A percentile compares a stretch with the other conserved stretches of the same genome.
phyloP scores from a whole-genome alignment of 2,797 vertebrate species.

The Acanthopagrus latus region DNA sequence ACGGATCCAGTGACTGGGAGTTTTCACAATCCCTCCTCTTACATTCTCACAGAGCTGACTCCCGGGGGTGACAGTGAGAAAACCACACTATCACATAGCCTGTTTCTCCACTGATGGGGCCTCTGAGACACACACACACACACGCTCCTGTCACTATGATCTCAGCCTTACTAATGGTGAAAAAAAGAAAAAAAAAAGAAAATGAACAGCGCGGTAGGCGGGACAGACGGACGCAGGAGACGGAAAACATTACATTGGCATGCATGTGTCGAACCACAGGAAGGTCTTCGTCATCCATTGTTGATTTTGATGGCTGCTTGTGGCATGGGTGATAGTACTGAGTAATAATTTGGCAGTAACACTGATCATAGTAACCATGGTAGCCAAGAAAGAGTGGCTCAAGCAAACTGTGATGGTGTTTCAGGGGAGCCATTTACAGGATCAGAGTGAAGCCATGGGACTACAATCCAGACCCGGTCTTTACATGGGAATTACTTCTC shows the following conservation, averaged over 20 bases:
- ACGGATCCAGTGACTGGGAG: conserved; percentile 51
- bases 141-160: conserved; percentile 55
- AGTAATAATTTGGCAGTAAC: conserved; percentile 54
- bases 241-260: conserved; percentile 59
- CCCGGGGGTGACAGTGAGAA: conserved; percentile 57
- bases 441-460: conserved; percentile 58
- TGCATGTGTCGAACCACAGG: conserved; percentile 23
- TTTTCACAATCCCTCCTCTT: conserved; percentile 70
- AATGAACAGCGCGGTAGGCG: conserved; percentile 51
- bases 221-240: conserved; percentile 57
- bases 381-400: conserved; percentile 51
- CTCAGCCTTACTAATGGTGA: conserved; percentile 59
- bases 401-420: conserved; percentile 44
- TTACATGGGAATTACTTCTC: conserved; percentile 46
- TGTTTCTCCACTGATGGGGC: conserved; percentile 65
- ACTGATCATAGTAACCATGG: conserved; percentile 50
- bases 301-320: conserved; percentile 34
- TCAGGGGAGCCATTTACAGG: conserved; percentile 62
- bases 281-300: conserved; percentile 46
- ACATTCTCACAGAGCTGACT: conserved; percentile 66
- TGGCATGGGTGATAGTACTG: conserved; percentile 39
- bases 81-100: conserved; percentile 64
- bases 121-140: conserved; percentile 50
- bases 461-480: conserved; percentile 36
- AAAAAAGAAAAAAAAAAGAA: conserved; percentile 12